phyloP scores from a whole-genome alignment of 2,113 vertebrate genomes.

The Picathartes gymnocephalus region DNA sequence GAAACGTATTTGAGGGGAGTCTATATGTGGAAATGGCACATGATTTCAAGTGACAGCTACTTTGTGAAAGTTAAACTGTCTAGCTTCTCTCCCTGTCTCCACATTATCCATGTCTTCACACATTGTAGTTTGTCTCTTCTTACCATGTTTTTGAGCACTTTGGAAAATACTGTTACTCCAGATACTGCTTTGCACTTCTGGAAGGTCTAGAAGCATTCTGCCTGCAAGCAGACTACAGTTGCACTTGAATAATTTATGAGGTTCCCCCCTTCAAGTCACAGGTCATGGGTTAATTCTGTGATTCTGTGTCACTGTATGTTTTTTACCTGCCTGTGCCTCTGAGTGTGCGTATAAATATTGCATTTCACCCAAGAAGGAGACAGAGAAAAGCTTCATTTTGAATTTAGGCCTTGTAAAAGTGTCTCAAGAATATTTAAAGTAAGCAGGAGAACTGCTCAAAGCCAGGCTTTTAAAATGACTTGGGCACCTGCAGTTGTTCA shows the following conservation, averaged over 20 bases:
- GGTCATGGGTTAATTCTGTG: neutral
- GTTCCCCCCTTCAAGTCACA: neutral
- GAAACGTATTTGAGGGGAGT: neutral
- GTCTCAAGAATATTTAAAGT: neutral
- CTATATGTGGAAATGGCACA: neutral
- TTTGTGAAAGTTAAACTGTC: neutral
- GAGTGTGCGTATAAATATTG: neutral
- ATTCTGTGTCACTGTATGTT: neutral
- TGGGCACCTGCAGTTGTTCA: neutral
- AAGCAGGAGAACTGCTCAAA: neutral
- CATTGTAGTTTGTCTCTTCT: neutral
- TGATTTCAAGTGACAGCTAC: neutral
- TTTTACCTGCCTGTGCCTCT: neutral
- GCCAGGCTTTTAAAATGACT: neutral
- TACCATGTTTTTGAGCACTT: neutral
- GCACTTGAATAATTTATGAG: neutral
- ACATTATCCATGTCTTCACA: fast-evolving
- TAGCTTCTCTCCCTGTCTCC: neutral
- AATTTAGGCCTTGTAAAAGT: neutral
- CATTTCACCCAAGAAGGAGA: neutral
- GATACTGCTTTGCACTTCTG: neutral
- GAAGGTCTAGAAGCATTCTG: neutral
- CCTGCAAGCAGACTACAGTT: neutral
- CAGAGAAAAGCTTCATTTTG: neutral
- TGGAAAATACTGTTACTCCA: neutral